Evolutionary conservation across 1,140 invertebrate genomes (phyloP), one percentile per base, ranked within the genome.

Genomic region (Diorhabda sublineata): DNA sequence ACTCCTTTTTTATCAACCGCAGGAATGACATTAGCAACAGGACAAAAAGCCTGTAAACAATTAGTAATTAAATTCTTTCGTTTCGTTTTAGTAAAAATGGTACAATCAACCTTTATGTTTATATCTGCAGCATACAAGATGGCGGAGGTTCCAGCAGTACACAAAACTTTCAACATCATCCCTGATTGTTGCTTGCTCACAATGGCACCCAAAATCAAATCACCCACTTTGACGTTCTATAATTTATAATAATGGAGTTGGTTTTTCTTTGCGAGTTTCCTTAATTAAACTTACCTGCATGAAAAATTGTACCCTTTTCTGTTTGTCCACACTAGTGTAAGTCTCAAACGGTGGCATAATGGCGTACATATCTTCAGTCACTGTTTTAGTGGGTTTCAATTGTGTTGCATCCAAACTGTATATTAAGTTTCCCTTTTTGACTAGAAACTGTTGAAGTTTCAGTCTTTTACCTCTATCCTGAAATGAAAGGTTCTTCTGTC

Each of bases 311-410:
- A 90, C 83, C 73, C 90, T 85, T 65, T 87, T 88, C 11, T 85
- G 84, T 72, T 90, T 89, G 76, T 93, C 90, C 71, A 92, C 87
- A 82, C 84, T 85, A 52, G 88, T 84, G 79, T 93, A 96, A 58
- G 87, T 88, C 83, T 97, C 94, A 80, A 92, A 87, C 1, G 94
- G 92, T 69, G 94, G 93, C 85, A 94, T 89, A 63, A 92, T 85
- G 58, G 91, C 91, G 87, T 87, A 93, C 79, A 88, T 86, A 83
- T 92, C 92, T 90, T 81, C 80, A 11, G 75, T 74, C 42, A 75
- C 43, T 9, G 52, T 59, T 78, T 81, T 70, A 9, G 81, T 80
- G 58, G 59, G 45, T 56, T 69, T 86, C 58, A 68, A 65, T 59
- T 47, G 59, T 56, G 63, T 62, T 9, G 72, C 66, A 68, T 79